These are phyloP conservation scores for Pogonomyrmex californicus DNA, from an alignment of 1,140 invertebrate genomes.

Conservation along the genomic window DNA sequence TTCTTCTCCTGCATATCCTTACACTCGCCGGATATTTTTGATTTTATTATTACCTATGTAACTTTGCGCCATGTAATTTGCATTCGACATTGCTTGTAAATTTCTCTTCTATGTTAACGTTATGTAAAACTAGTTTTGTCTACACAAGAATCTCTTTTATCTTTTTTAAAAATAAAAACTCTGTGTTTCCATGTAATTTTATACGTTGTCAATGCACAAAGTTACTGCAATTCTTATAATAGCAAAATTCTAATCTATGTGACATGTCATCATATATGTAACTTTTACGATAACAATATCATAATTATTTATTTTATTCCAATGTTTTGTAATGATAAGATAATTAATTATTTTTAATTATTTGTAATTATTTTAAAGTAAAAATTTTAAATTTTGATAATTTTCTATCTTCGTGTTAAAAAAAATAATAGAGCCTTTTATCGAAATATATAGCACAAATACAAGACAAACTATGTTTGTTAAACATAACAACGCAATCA, in stretches of 20 bases:
- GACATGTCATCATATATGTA: neutral
- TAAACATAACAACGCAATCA: constrained; percentile 6
- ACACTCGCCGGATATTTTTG: neutral
- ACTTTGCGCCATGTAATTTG: neutral
- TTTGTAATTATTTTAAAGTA: neutral
- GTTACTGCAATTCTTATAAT: constrained; percentile 2
- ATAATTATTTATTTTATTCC: neutral
- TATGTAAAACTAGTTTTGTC: neutral
- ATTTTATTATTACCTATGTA: neutral
- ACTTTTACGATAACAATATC: neutral
- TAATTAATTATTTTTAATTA: neutral
- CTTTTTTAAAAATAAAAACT: constrained; percentile 2
- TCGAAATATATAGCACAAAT: neutral
- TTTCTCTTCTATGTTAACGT: neutral
- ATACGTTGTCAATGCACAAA: neutral
- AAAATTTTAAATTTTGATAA: neutral
- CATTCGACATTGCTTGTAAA: constrained; percentile 1
- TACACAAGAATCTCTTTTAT: neutral
- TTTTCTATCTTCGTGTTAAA: neutral
- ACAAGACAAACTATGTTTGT: neutral
- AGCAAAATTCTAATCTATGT: neutral
- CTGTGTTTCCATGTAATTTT: constrained; percentile 21
- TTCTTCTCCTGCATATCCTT: constrained; percentile 18
- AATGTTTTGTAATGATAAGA: neutral
- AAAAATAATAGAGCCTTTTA: neutral